These are phyloP conservation scores for Arvicola amphibius DNA, from an alignment of 2,797 vertebrate genomes.

Conservation along the genomic window DNA sequence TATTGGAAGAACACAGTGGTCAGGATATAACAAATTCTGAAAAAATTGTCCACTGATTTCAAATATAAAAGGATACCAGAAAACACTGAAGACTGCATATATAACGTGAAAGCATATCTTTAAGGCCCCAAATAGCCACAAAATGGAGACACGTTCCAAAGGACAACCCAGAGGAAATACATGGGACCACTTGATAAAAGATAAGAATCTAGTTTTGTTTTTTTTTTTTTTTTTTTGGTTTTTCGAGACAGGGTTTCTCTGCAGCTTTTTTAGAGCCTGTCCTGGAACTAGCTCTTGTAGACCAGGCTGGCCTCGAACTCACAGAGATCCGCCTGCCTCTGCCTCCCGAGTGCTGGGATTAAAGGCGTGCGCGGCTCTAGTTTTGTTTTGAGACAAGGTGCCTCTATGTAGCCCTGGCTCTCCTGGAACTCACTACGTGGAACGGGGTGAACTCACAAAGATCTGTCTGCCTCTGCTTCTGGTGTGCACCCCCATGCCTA, in stretches of 20 bases:
- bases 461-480: not conserved
- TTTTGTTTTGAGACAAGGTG: not conserved
- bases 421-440: not conserved
- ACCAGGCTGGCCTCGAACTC: too few species aligned
- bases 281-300: too few species aligned
- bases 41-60: constrained; percentile 4
- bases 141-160: constrained; percentile 39
- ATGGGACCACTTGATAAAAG: not conserved
- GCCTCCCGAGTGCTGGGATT: too few species aligned
- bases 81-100: constrained; percentile 46
- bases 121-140: not conserved
- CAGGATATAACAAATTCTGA: constrained; percentile 45
- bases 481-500: not conserved
- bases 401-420: not conserved
- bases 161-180: constrained; percentile 43
- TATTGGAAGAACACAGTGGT: constrained; percentile 53
- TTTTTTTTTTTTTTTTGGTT: too few species aligned
- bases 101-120: constrained; percentile 29
- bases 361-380: too few species aligned
- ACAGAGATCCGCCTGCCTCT: too few species aligned
- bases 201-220: not conserved
- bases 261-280: too few species aligned
- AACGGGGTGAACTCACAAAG: not conserved
- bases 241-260: too few species aligned
- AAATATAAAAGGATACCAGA: constrained; percentile 34